Conservation (phyloP, 2,888 invertebrate species). For the Trichogramma dendrolimi region DNA sequence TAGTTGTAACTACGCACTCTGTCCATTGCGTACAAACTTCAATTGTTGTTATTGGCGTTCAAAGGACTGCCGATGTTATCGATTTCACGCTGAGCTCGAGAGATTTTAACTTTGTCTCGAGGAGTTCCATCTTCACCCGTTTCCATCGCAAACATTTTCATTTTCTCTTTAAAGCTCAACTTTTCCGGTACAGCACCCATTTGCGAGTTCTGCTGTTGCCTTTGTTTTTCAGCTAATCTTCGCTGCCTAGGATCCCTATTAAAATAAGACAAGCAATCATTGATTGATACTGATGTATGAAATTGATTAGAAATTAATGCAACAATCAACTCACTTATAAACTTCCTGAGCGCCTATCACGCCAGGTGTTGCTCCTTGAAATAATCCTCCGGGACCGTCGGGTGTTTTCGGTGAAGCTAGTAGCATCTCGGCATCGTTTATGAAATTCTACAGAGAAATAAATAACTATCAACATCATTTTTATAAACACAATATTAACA, state of each 20-base stretch:
- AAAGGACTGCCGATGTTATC: slow-evolving; percentile 63
- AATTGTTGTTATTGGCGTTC: slow-evolving; percentile 39
- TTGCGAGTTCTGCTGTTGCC: slow-evolving; percentile 61
- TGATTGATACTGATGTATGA: neutral
- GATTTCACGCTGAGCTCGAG: slow-evolving; percentile 90
- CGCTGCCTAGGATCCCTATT: slow-evolving; percentile 82
- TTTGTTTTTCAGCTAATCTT: slow-evolving; percentile 76
- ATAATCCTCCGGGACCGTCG: slow-evolving; percentile 55
- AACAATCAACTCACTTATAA: slow-evolving; percentile 63
- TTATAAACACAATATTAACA: neutral
- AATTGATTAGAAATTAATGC: slow-evolving; percentile 3
- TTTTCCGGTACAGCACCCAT: slow-evolving; percentile 80
- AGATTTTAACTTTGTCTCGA: slow-evolving; percentile 92
- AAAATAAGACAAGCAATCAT: slow-evolving; percentile 1
- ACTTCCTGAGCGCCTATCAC: slow-evolving; percentile 98
- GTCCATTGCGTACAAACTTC: neutral
- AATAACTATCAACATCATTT: slow-evolving; percentile 5
- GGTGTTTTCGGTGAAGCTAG: slow-evolving; percentile 74
- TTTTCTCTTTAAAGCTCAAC: slow-evolving; percentile 95
- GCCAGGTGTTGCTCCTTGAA: slow-evolving; percentile 75
- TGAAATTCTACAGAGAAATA: slow-evolving; percentile 63
- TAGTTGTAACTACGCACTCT: neutral
- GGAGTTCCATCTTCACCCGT: slow-evolving; percentile 90
- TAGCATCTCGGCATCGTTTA: slow-evolving; percentile 75
- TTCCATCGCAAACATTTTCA: slow-evolving; percentile 98